A percentile compares a stretch with the other conserved stretches of the same genome.
phyloP scores from a whole-genome alignment of 2,888 invertebrate species.

The Acrobasis repandana region DNA sequence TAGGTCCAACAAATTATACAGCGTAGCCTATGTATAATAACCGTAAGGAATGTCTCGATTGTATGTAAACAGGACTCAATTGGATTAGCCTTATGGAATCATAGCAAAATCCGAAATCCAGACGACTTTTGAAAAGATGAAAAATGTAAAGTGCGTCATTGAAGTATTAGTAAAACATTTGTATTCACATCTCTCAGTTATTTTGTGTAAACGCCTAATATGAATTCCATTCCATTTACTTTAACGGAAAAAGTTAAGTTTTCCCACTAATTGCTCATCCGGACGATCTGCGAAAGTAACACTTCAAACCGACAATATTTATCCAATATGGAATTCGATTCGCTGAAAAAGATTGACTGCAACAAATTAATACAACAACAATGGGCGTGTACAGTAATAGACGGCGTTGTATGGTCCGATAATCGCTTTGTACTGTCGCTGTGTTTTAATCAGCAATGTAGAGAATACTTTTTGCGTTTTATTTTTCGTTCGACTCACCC shows the following conservation, averaged over 20 bases:
- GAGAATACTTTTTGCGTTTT: slow-evolving; percentile 39
- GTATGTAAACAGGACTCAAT: too few relatives aligned
- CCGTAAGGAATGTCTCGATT: too few relatives aligned
- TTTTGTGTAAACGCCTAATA: not conserved
- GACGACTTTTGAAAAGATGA: too few relatives aligned
- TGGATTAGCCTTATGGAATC: too few relatives aligned
- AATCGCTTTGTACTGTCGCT: slow-evolving; percentile 71
- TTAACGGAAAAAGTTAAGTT: not conserved
- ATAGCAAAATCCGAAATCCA: too few relatives aligned
- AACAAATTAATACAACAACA: slow-evolving; percentile 53
- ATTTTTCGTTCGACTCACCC: slow-evolving; percentile 63
- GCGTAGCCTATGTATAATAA: too few relatives aligned
- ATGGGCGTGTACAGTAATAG: slow-evolving; percentile 50
- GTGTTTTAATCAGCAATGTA: slow-evolving; percentile 72
- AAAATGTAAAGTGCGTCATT: too few relatives aligned
- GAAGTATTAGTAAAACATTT: too few relatives aligned
- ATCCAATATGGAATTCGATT: slow-evolving; percentile 29
- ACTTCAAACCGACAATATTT: slow-evolving; percentile 20
- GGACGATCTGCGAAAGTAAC: slow-evolving; percentile 16
- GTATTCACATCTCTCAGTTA: too few relatives aligned
- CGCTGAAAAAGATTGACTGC: slow-evolving; percentile 47
- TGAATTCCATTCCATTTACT: not conserved
- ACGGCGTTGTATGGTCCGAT: slow-evolving; percentile 64
- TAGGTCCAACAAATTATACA: too few relatives aligned
- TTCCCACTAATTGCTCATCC: not conserved